Percentiles rank a stretch among this genome's conserved stretches.
phyloP scores from a whole-genome alignment of 2,888 invertebrate species.

The Pinctada fucata region DNA sequence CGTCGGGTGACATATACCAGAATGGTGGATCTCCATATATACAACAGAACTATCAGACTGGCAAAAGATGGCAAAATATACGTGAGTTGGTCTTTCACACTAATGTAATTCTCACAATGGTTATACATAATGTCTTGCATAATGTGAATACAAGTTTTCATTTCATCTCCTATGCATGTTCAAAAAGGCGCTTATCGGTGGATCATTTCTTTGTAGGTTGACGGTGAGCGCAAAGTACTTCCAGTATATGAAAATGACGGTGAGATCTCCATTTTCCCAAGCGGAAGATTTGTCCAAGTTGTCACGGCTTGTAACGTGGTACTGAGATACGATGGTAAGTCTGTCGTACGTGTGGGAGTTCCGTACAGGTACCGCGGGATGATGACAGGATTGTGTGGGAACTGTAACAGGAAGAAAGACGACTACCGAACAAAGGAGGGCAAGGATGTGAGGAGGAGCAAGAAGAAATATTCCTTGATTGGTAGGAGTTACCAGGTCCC shows the following conservation, averaged over 20 bases:
- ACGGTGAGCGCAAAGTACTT: conserved; percentile 31
- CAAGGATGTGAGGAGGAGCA: conserved; percentile 24
- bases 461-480: conserved; percentile 31
- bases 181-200: neutral
- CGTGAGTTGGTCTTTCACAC: conserved; percentile 34
- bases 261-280: conserved; percentile 22
- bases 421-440: conserved; percentile 43
- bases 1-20: conserved; percentile 50
- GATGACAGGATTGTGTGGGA: conserved; percentile 57
- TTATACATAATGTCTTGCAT: neutral
- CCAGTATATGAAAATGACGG: conserved; percentile 29
- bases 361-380: conserved; percentile 23
- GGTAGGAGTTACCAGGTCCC: conserved; percentile 33
- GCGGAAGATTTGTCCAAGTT: conserved; percentile 36
- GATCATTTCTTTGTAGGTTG: conserved; percentile 15
- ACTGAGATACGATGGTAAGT: conserved; percentile 34
- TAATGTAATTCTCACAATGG: neutral
- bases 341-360: conserved; percentile 25
- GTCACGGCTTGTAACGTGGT: conserved; percentile 34
- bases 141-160: neutral
- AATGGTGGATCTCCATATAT: conserved; percentile 46
- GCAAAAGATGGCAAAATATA: conserved; percentile 39
- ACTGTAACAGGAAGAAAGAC: conserved; percentile 54
- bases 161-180: neutral
- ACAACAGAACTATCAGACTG: conserved; percentile 42